Base-by-base conservation (phyloP, 1,140 invertebrate species). In the Andrena cerasifolii region DNA sequence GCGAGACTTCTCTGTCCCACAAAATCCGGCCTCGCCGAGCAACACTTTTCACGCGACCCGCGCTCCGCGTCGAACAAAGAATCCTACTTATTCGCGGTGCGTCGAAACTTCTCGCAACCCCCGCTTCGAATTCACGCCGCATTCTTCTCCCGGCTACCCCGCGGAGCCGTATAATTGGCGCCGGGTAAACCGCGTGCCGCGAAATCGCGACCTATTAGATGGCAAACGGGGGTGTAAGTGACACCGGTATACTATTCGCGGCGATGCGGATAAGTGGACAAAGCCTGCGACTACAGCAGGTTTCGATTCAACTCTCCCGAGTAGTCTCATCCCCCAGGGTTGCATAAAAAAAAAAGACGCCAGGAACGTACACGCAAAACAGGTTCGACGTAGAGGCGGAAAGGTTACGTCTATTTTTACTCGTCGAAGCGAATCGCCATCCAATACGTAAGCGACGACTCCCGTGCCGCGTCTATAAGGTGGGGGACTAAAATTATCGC, bases 351-450 rank as follows among this genome's bases (percentile, higher is more conserved):
- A 26, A 40, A 36, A 62, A 62, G 31, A 8, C 47, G 47, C 21
- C 18, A 33, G 43, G 2, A n/a, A 47, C 33, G 58, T 31, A 16
- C 63, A 24, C 12, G 24, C 43, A 28, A 14, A 56, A 43, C 18
- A 56, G 51, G 33, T 28, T 36, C 10, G 40, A 33, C 28, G 18
- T 10, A 43, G n/a, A 33, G 21, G 58, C 16, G 43, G 24, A 40
- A 67, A 76, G 73, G 73, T 67, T 76, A 63, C 28, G 47, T 76
- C 73, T 76, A 76, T 76, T 76, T 76, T 76, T 76, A 24, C 31
- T 33, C 43, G 31, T 59, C 24, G 26, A 58, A 58, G 45, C 58
- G 70, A 28, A 45, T 58, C 53, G 40, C 63, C 65, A 58, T 76
- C 28, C 53, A n/a, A 76, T 62, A 56, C 31, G 28, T 5, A 18